Base-by-base conservation (phyloP, 2,113 vertebrate species). In the Pandion haliaetus region DNA sequence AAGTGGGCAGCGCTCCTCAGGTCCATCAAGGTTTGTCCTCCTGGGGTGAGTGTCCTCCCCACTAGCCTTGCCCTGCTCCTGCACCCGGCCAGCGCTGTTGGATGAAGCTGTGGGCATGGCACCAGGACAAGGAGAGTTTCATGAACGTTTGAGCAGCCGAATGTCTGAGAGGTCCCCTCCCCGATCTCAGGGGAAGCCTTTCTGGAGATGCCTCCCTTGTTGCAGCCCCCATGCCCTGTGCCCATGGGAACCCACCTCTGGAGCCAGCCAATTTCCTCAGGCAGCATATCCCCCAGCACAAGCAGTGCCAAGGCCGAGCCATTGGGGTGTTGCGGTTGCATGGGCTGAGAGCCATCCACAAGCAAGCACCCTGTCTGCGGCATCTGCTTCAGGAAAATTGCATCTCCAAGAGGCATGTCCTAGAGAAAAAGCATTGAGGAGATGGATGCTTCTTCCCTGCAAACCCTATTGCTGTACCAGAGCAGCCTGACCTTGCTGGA, bases 1-100 rank as follows among this genome's bases (percentile, higher is more conserved):
- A 34, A 73, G 31, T 0, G 0, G 72, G 49, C 54, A 40, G 81
- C 0, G 1, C 5, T 42, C 20, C 44, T 52, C 25, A 47, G 26
- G 7, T 59, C 44, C 80, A 61, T 29, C 91, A 11, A 11, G 32
- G 4, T 40, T 80, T 72, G 57, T 71, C 25, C 65, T 82, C 19
- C 58, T 26, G 32, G 15, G 45, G 61, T 28, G 38, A 62, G 17
- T 9, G 42, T 29, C 15, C 36, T 65, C 6, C 9, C 7, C 5
- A 2, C 6, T 5, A 81, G 32, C 28, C 32, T 49, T 62, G 31
- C 11, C 54, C 54, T 45, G 67, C 6, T 5, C 40, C 55, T 5
- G 4, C 49, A 90, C 84, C 26, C 4, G 1, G 74, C 2, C 2
- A 3, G 32, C 0, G 2, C 62, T 86, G 62, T 3, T 52, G 73